Evolutionary conservation across 1,140 invertebrate species (phyloP).

Genomic region (Venturia canescens): DNA sequence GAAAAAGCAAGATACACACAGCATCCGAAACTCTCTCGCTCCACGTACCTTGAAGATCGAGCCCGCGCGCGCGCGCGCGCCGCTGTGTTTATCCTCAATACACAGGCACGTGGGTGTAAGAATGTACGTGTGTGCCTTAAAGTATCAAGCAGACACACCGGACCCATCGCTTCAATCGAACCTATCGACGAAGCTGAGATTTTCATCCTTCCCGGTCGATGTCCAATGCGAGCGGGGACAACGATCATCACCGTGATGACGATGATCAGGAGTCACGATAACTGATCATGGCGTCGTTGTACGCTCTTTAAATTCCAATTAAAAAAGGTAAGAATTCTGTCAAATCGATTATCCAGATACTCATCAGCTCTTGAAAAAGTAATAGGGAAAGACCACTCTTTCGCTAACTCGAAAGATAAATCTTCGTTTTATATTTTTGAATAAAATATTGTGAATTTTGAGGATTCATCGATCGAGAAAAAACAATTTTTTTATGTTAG

Average conservation of each 20-base stretch:
- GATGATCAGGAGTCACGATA: constrained; percentile 8
- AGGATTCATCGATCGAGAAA: too few species aligned
- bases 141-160: not conserved
- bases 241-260: not conserved
- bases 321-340: not conserved
- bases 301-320: too few species aligned
- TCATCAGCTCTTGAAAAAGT: not conserved
- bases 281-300: not conserved
- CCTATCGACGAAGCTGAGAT: not conserved
- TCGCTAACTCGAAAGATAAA: too few species aligned
- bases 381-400: not conserved
- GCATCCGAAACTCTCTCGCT: constrained; percentile 39
- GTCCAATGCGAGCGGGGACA: not conserved
- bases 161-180: not conserved
- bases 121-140: not conserved
- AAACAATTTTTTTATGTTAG: too few species aligned
- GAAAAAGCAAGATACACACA: constrained; percentile 13
- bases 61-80: not conserved
- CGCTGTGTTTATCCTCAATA: not conserved
- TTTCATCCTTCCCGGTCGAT: not conserved
- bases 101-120: constrained; percentile 39
- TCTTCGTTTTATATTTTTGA: too few species aligned
- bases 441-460: too few species aligned
- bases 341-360: not conserved
- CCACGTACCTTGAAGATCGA: constrained; percentile 9